These are phyloP conservation scores for Rhodinocichla rosea DNA, from an alignment of 2,113 vertebrate species.

Conservation along the genomic window DNA sequence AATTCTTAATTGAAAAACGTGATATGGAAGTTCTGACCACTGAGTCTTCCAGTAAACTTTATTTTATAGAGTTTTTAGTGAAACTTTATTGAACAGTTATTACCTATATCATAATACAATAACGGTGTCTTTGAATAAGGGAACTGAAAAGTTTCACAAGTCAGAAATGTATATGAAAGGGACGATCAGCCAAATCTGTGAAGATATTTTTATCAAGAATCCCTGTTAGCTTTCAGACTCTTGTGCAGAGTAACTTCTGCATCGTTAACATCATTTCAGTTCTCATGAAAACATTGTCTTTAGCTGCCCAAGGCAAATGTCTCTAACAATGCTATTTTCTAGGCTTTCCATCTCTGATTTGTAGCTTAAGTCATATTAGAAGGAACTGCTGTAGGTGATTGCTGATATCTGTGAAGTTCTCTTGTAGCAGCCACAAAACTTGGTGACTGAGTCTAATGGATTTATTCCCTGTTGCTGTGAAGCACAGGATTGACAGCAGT, in stretches of 20 bases:
- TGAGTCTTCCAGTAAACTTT: neutral
- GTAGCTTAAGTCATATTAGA: neutral
- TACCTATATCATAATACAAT: neutral
- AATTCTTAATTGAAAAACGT: neutral
- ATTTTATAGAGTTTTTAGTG: neutral
- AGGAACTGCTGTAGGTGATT: neutral
- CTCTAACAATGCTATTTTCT: neutral
- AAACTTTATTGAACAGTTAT: neutral
- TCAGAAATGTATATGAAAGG: neutral
- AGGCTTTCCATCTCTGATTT: neutral
- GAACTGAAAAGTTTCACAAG: neutral
- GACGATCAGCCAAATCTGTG: neutral
- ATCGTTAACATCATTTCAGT: rapidly evolving
- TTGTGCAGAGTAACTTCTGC: neutral
- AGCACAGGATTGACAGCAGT: neutral
- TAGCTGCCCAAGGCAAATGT: neutral
- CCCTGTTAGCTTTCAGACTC: neutral
- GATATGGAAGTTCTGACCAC: neutral
- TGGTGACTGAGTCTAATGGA: neutral
- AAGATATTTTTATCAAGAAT: neutral
- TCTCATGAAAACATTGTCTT: neutral
- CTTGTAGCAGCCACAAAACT: neutral
- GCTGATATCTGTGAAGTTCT: neutral
- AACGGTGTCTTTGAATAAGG: neutral
- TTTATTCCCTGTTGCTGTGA: neutral